These are phyloP conservation scores for Gadopsis marmoratus DNA, from an alignment of 2,797 vertebrate genomes.

Conservation along the genomic window DNA sequence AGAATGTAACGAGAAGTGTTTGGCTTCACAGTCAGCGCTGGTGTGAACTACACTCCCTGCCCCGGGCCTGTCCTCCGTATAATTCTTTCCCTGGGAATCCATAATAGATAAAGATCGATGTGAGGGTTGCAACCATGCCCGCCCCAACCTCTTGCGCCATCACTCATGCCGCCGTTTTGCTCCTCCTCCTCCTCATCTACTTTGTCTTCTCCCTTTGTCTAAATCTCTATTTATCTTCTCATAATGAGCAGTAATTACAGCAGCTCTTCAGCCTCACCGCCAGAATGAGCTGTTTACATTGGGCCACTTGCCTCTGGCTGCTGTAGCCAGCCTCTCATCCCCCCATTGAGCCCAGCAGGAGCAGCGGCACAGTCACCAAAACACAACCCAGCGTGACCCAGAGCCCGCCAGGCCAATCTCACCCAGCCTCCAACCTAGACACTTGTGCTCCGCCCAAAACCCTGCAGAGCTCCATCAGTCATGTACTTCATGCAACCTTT, in stretches of 20 bases:
- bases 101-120: slow-evolving; percentile 76
- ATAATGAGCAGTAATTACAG: slow-evolving; percentile 68
- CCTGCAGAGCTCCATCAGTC: slow-evolving; percentile 44
- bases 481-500: slow-evolving; percentile 9
- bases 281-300: slow-evolving; percentile 76
- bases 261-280: slow-evolving; percentile 61
- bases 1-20: slow-evolving; percentile 53
- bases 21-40: slow-evolving; percentile 51
- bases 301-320: slow-evolving; percentile 71
- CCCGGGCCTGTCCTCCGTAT: slow-evolving; percentile 39
- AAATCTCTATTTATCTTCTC: slow-evolving; percentile 65
- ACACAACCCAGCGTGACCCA: slow-evolving; percentile 13
- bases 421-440: slow-evolving; percentile 29
- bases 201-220: slow-evolving; percentile 45
- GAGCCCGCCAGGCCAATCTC: slow-evolving; percentile 25
- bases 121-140: slow-evolving; percentile 48
- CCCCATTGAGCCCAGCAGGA: slow-evolving; percentile 48
- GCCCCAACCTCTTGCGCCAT: slow-evolving; percentile 23
- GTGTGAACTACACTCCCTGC: slow-evolving; percentile 60
- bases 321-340: slow-evolving; percentile 56
- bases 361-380: slow-evolving; percentile 64
- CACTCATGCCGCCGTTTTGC: slow-evolving; percentile 10
- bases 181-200: slow-evolving; percentile 31
- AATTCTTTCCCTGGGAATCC: slow-evolving; percentile 69
- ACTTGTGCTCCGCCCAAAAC: slow-evolving; percentile 28